Base-by-base conservation (phyloP, 2,888 invertebrate species). In the Entomobrya multifasciata region DNA sequence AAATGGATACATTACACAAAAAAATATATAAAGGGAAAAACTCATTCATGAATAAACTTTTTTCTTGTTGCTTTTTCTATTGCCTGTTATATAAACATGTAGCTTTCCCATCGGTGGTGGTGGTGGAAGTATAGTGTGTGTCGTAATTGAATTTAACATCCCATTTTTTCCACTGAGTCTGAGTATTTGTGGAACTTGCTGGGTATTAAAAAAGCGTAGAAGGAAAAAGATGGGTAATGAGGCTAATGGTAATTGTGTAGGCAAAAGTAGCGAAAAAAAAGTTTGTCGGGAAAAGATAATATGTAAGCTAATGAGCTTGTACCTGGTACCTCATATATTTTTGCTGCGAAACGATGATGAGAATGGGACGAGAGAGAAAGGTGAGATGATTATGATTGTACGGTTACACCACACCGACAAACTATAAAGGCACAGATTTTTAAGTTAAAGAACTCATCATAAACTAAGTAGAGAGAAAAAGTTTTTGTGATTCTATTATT, bases 291-390 rank as follows among this genome's bases (percentile, higher is more conserved):
- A 27, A 62, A 30, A 62, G n/a, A 30, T 55, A 55, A 55, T 55
- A 55, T 55, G 10, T 62, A 60, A 60, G 55, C 55, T 62, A 62
- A 62, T 62, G 62, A 62, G 62, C 30, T 62, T 62, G 62, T 62
- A 30, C 62, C 62, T 62, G 62, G 62, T 30, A 62, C 62, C 62
- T 62, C 10, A 11, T 5, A 22, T 22, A 11, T 30, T 27, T n/a
- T 13, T 62, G 6, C 30, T 62, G 55, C 49, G 3, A 11, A 20
- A 62, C 3, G 25, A 30, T 62, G n/a, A 60, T n/a, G n/a, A n/a
- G n/a, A n/a, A n/a, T n/a, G 6, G 20, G 20, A 17, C n/a, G 52
- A 20, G 20, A 17, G 52, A 20, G 47, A 47, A 49, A 49, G 15
- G 22, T 55, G 22, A 6, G 4, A 20, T 13, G 22, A 55, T 49